Percentiles rank a stretch among this genome's conserved stretches.
Conservation (phyloP, 2,797 vertebrate genomes). For the Odontamblyopus lacepedii region DNA sequence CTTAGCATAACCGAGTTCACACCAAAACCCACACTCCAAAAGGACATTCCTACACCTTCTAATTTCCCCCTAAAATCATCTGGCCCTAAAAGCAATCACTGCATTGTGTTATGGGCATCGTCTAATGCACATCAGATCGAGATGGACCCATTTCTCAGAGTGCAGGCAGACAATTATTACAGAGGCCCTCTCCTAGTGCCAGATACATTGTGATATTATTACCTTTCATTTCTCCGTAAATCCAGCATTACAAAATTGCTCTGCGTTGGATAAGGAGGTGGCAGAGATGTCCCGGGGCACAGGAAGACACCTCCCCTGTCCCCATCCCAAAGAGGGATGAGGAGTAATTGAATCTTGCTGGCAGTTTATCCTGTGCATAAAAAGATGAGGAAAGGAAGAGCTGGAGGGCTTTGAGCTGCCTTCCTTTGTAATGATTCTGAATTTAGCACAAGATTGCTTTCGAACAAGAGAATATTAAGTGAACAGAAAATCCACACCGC, state of each 20-base stretch:
- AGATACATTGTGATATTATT: conserved; percentile 51
- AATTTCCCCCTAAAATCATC: conserved; percentile 20
- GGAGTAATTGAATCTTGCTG: conserved; percentile 48
- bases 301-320: conserved; percentile 27
- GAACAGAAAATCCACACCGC: background rate
- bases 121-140: conserved; percentile 21
- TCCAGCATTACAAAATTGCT: conserved; percentile 33
- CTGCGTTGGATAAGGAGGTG: conserved; percentile 21
- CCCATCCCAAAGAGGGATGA: conserved; percentile 11
- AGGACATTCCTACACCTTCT: conserved; percentile 28
- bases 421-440: conserved; percentile 20
- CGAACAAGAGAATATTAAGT: conserved; percentile 7
- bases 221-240: conserved; percentile 39
- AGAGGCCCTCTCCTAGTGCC: conserved; percentile 29
- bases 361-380: conserved; percentile 49
- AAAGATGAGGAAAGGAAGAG: conserved; percentile 42
- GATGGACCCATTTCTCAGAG: conserved; percentile 23
- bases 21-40: conserved; percentile 3
- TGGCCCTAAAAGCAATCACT: conserved; percentile 13
- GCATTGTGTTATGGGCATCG: conserved; percentile 19
- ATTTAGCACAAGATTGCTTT: conserved; percentile 21
- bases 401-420: conserved; percentile 35
- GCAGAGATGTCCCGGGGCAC: conserved; percentile 27
- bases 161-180: conserved; percentile 41
- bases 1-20: background rate